Base-by-base conservation (phyloP, 2,113 vertebrate species). In the Brevimyrus niger region DNA sequence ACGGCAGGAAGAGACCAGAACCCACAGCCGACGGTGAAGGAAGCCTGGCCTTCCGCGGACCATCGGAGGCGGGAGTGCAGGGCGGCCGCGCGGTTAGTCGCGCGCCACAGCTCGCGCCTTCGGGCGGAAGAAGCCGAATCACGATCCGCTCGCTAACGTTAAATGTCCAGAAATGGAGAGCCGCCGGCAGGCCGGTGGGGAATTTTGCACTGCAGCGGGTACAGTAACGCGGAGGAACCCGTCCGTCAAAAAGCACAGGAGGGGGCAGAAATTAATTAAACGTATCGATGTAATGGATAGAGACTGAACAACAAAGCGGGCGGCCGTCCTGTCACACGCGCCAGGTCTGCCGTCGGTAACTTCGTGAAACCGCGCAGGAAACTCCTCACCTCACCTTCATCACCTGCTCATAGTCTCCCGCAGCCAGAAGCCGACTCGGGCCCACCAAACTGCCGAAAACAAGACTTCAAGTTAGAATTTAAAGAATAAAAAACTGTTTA, bases 381-480 rank as follows among this genome's bases (percentile, higher is more conserved):
- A n/a, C n/a, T 21, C 44, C 44, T 46, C n/a, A 86, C 23, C 44
- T 48, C 83, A 86, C 82, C 82, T 85, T 47, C 42, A 44, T 85
- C 42, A 85, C 82, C 46, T 80, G 73, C 73, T 80, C 73, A 46
- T 58, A 87, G 50, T 58, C 55, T 58, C 51, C 44, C 87, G 35
- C 58, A 44, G 42, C 87, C 11, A 88, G 87, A 88, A 48, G 65
- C 87, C 87, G 69, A 88, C 83, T 23, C 89, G 58, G 84, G 83
- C 82, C 83, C 89, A 85, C 83, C 31, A n/a, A 86, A n/a, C 58
- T 42, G 55, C 89, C 47, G 15, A 65, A 89, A 89, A 88, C 73
- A 83, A 89, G 51, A 61, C 88, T 61, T 85, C 5, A 86, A 89
- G 23, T 65, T 35, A 11, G 53, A 80, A 73, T 80, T 61, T 19